Evolutionary conservation across 2,888 invertebrate genomes (phyloP).

Genomic region (Rhingia rostrata): DNA sequence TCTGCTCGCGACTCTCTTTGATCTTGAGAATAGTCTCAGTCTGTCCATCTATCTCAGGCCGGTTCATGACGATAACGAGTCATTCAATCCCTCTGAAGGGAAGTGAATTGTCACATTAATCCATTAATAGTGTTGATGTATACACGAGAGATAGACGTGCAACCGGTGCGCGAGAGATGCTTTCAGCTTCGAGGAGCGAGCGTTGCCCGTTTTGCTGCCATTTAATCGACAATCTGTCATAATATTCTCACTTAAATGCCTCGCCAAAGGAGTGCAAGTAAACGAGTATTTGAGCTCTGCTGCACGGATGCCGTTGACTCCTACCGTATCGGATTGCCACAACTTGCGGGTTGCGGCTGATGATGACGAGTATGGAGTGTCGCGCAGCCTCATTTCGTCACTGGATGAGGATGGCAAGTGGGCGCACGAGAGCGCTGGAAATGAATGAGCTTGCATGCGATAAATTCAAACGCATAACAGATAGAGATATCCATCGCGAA

Average conservation of each 20-base stretch:
- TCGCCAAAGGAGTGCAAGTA: constrained; percentile 12
- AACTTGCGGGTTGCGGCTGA: constrained; percentile 6
- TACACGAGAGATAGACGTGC: constrained; percentile 3
- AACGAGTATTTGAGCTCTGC: background rate
- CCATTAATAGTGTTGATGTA: constrained; percentile 45
- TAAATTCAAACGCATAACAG: constrained; percentile 49
- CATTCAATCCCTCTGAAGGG: constrained; percentile 25
- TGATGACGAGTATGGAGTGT: constrained; percentile 5
- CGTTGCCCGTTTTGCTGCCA: constrained; percentile 36
- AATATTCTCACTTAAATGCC: constrained; percentile 38
- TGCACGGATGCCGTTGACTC: constrained; percentile 40
- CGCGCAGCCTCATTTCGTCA: constrained; percentile 62
- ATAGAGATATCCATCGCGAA: constrained; percentile 64
- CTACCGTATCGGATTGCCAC: constrained; percentile 53
- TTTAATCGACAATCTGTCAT: constrained; percentile 65
- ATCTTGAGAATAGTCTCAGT: constrained; percentile 11
- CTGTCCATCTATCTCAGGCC: background rate
- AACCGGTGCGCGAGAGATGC: constrained; percentile 7
- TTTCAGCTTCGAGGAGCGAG: constrained; percentile 4
- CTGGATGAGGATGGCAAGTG: constrained; percentile 21
- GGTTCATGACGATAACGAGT: background rate
- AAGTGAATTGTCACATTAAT: constrained; percentile 59
- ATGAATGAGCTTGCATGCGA: constrained; percentile 52
- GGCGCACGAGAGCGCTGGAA: constrained; percentile 27
- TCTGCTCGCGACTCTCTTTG: constrained; percentile 12